Evolutionary conservation across 2,888 invertebrate species (phyloP).

Genomic region (Allophyes oxyacanthae): DNA sequence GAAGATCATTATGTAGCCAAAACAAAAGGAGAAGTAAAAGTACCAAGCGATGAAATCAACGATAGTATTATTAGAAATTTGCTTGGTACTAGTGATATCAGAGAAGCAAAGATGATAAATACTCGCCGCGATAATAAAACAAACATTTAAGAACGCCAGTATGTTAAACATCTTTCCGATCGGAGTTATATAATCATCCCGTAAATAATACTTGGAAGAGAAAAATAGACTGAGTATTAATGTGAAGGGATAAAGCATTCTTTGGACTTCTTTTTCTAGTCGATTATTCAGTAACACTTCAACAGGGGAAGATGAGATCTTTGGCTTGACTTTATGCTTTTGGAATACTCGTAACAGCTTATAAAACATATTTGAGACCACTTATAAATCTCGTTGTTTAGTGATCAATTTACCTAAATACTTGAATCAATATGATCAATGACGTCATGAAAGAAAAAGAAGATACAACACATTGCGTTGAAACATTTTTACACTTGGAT

Average conservation of each 20-base stretch:
- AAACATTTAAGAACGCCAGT: neutral
- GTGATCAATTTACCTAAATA: neutral
- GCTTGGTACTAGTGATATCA: too few relatives aligned
- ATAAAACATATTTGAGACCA: neutral
- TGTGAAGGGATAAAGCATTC: conserved; percentile 27
- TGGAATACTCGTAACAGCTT: neutral
- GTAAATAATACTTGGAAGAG: conserved; percentile 24
- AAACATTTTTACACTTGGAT: too few relatives aligned
- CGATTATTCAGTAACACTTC: conserved; percentile 16
- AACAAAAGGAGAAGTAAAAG: neutral
- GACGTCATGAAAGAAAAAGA: too few relatives aligned
- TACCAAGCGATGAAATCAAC: neutral
- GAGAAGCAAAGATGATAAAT: neutral
- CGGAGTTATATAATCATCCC: conserved; percentile 24
- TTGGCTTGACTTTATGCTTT: neutral
- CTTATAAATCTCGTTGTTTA: neutral
- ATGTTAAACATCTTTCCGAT: conserved; percentile 2
- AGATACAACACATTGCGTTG: too few relatives aligned
- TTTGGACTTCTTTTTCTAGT: conserved; percentile 17
- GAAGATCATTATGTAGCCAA: conserved; percentile 4
- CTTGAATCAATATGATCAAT: too few relatives aligned
- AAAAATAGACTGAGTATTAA: conserved; percentile 15
- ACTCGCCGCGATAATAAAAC: neutral
- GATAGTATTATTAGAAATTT: neutral
- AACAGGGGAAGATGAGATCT: neutral